Evolutionary conservation across 2,888 invertebrate genomes (phyloP).

Genomic region (Pollenia amentaria): DNA sequence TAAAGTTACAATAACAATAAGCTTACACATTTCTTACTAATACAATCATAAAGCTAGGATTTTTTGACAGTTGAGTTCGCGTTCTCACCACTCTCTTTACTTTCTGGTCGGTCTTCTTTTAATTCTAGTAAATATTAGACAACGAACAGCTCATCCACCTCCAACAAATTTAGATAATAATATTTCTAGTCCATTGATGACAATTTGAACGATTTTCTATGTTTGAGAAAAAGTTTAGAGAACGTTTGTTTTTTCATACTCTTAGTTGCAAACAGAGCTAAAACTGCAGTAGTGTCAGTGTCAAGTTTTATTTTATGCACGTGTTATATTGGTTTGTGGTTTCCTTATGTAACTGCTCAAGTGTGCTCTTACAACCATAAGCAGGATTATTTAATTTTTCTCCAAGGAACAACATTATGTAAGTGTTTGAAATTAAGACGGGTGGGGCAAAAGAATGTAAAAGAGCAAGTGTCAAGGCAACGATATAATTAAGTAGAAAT

Average conservation of each 20-base stretch:
- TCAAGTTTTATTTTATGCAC: neutral
- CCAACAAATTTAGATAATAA: neutral
- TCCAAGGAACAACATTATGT: conserved; percentile 29
- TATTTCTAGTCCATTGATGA: conserved; percentile 51
- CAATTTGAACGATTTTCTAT: conserved; percentile 61
- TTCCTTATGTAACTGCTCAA: neutral
- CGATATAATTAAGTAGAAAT: conserved; percentile 20
- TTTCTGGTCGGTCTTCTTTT: too few relatives aligned
- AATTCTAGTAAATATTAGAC: neutral
- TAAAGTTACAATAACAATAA: too few relatives aligned
- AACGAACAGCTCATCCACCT: neutral
- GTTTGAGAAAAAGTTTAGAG: conserved; percentile 26
- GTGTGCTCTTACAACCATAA: conserved; percentile 46
- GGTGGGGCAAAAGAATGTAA: neutral
- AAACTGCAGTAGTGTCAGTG: conserved; percentile 11
- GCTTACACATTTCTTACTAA: too few relatives aligned
- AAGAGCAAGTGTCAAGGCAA: conserved; percentile 56
- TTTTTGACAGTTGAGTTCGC: too few relatives aligned
- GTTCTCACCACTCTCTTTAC: neutral
- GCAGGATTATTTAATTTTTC: conserved; percentile 66
- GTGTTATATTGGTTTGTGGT: conserved; percentile 1
- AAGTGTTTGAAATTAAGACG: neutral
- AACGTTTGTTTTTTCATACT: conserved; percentile 10
- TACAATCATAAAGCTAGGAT: too few relatives aligned
- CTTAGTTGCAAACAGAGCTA: neutral